Conservation (phyloP, 2,797 vertebrate species). For the Salmo trutta region DNA sequence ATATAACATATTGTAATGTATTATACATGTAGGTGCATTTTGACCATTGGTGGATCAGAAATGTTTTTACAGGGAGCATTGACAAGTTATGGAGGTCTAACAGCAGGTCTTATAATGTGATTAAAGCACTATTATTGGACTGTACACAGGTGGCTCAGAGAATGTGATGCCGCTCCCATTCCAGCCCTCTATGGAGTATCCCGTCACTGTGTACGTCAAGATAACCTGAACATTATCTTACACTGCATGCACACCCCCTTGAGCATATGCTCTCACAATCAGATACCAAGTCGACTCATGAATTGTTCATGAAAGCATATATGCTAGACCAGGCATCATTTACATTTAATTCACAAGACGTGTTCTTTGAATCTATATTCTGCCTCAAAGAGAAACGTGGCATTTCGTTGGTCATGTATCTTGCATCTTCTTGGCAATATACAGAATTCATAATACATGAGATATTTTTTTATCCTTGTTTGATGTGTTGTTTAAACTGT, state of each 20-base stretch:
- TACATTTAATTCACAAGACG: not conserved
- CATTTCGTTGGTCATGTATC: not conserved
- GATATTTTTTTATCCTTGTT: not conserved
- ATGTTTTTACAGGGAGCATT: too few relatives aligned
- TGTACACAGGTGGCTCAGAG: not conserved
- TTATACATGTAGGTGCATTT: not conserved
- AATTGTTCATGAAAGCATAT: not conserved
- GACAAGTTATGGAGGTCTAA: too few relatives aligned
- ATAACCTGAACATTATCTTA: conserved; percentile 3
- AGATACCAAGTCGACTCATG: not conserved
- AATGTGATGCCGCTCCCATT: not conserved
- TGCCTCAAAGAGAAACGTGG: not conserved
- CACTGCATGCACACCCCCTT: not conserved
- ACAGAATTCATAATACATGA: not conserved
- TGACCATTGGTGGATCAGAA: not conserved
- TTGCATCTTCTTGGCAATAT: not conserved
- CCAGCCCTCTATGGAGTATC: not conserved
- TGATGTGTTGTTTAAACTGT: not conserved
- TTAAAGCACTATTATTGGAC: too few relatives aligned
- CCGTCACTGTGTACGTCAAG: not conserved
- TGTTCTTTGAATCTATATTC: not conserved
- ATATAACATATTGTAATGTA: not conserved
- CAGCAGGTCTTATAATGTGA: too few relatives aligned
- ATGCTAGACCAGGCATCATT: not conserved
- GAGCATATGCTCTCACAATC: not conserved